Conservation (phyloP, 2,113 vertebrate species). For the Bucco capensis region DNA sequence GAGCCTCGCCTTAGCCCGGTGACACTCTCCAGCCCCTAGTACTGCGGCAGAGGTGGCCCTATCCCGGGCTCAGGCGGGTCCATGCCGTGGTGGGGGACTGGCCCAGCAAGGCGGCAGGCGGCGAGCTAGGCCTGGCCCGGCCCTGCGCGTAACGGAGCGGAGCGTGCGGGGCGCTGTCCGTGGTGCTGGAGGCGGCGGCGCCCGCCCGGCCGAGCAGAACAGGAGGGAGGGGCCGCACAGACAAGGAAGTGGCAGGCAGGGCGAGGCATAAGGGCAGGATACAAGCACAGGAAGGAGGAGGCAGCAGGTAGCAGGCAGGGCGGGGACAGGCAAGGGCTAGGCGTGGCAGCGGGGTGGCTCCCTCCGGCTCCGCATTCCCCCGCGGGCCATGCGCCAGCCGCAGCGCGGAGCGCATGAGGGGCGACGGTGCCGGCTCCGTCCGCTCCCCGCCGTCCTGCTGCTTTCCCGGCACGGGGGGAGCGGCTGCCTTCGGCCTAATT, state of each 20-base stretch:
- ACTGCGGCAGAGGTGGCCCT: rapidly evolving
- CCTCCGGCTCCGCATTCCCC: too few relatives aligned
- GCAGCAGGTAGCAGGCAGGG: background rate
- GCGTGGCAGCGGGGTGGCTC: background rate
- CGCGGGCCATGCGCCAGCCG: background rate
- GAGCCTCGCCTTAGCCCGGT: background rate
- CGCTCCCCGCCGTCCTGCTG: background rate
- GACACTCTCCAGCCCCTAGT: rapidly evolving
- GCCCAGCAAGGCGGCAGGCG: too few relatives aligned
- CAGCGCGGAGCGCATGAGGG: background rate
- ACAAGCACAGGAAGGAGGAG: too few relatives aligned
- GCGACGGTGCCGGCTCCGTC: conserved; percentile 47
- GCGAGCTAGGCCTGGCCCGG: background rate
- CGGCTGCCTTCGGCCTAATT: background rate
- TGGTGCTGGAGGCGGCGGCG: background rate
- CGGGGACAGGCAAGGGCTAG: background rate
- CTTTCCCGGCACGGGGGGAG: background rate
- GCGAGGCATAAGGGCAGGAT: too few relatives aligned
- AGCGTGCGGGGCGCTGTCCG: background rate
- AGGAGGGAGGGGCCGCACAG: too few relatives aligned
- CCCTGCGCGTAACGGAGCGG: background rate
- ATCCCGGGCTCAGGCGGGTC: too few relatives aligned
- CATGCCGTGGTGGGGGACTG: background rate
- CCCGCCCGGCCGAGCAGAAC: too few relatives aligned
- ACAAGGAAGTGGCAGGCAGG: too few relatives aligned